A percentile compares a stretch with the other conserved stretches of the same genome.
phyloP scores from a whole-genome alignment of 64 coral and sea anemone species.

The Pocillopora verrucosa region DNA sequence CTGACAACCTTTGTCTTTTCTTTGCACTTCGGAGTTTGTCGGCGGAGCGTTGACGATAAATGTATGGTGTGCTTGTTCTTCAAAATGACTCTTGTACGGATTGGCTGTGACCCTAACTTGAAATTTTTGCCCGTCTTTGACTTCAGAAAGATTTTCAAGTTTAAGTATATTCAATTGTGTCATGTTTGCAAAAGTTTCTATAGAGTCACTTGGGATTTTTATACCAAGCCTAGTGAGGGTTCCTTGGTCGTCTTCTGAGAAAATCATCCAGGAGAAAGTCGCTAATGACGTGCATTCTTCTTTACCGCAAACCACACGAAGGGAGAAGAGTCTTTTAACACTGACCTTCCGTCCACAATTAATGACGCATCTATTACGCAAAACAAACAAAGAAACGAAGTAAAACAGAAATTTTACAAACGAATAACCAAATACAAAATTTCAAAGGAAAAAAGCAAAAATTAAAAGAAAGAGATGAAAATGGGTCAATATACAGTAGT shows the following conservation, averaged over 20 bases:
- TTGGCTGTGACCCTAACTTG: not conserved
- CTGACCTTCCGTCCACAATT: constrained; percentile 16
- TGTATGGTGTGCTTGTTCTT: constrained; percentile 32
- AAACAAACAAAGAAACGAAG: not conserved
- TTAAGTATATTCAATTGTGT: constrained; percentile 22
- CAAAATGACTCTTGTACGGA: not conserved
- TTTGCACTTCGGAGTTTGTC: not conserved
- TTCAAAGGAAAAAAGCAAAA: not conserved
- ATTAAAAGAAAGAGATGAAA: not conserved
- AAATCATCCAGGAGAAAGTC: constrained; percentile 22
- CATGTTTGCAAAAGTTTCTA: not conserved
- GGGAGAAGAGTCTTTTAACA: not conserved
- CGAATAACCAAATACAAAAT: too few species aligned
- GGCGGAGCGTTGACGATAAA: constrained; percentile 37
- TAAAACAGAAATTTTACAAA: too few species aligned
- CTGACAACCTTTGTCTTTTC: not conserved
- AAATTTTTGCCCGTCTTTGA: constrained; percentile 19
- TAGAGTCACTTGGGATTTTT: constrained; percentile 2
- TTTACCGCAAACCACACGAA: not conserved
- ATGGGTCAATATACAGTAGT: too few species aligned
- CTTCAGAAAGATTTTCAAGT: not conserved
- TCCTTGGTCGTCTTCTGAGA: not conserved
- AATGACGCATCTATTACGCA: constrained; percentile 13
- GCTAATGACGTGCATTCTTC: not conserved
- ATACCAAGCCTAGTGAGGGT: not conserved